A percentile compares a stretch with the other conserved stretches of the same genome.
These are phyloP conservation scores for Oncorhynchus nerka DNA, from an alignment of 2,113 vertebrate genomes.

Conservation along the genomic window DNA sequence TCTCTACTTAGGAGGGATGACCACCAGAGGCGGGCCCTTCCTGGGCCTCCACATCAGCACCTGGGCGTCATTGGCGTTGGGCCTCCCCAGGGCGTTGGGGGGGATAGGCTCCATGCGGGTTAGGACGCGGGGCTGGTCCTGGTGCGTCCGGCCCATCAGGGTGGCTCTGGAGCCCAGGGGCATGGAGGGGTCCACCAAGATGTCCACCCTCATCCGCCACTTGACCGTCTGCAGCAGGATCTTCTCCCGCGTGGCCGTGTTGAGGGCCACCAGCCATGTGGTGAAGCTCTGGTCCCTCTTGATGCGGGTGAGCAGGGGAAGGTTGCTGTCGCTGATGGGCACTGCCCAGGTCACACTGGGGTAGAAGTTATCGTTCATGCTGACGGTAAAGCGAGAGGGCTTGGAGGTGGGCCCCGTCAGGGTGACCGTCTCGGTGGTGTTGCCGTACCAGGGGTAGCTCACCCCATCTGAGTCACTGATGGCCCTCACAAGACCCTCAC, in stretches of 20 bases:
- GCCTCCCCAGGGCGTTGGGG: slow-evolving; percentile 89
- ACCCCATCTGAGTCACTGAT: slow-evolving; percentile 97
- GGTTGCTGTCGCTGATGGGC: slow-evolving; percentile 93
- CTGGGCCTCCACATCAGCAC: slow-evolving; percentile 98
- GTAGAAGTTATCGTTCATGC: slow-evolving; percentile 99
- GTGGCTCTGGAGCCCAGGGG: slow-evolving; percentile 88
- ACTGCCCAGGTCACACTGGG: slow-evolving; percentile 98
- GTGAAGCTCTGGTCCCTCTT: slow-evolving; percentile 98
- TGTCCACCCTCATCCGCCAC: slow-evolving; percentile 97
- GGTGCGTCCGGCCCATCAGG: slow-evolving; percentile 88
- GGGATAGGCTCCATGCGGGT: slow-evolving; percentile 95
- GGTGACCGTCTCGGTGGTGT: slow-evolving; percentile 96
- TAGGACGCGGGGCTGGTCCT: slow-evolving; percentile 93
- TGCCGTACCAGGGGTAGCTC: slow-evolving; percentile 98
- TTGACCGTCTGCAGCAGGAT: slow-evolving; percentile 96
- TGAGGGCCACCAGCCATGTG: slow-evolving; percentile 97
- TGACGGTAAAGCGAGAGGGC: slow-evolving; percentile 91
- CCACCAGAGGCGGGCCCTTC: slow-evolving; percentile 87
- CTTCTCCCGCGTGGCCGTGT: slow-evolving; percentile 90
- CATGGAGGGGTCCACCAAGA: slow-evolving; percentile 88
- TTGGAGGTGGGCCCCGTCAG: slow-evolving; percentile 91
- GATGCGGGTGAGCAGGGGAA: slow-evolving; percentile 90
- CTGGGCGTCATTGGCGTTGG: slow-evolving; percentile 97
- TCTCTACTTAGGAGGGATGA: slow-evolving; percentile 87
- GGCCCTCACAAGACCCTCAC: slow-evolving; percentile 91